Evolutionary conservation across 2,888 invertebrate genomes (phyloP).

Genomic region (Lasioglossum zephyrum): DNA sequence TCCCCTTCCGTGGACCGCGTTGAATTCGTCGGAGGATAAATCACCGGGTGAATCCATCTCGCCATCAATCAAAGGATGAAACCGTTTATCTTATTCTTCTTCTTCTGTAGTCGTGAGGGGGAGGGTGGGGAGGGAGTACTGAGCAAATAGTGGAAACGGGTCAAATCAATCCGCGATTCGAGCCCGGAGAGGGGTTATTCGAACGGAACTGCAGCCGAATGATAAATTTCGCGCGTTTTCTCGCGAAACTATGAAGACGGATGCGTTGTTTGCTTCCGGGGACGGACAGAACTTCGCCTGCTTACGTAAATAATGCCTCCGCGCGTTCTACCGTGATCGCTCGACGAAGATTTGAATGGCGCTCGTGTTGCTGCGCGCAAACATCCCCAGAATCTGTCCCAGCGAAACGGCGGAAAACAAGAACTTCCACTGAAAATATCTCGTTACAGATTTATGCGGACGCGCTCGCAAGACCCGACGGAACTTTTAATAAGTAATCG

Average conservation of each 20-base stretch:
- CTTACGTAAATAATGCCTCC: slow-evolving; percentile 54
- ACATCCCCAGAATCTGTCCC: background rate
- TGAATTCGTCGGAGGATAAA: slow-evolving; percentile 16
- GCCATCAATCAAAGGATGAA: slow-evolving; percentile 53
- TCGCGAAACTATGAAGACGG: slow-evolving; percentile 43
- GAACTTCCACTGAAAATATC: background rate
- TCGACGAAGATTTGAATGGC: slow-evolving; percentile 16
- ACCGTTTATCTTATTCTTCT: slow-evolving; percentile 47
- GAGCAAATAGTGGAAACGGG: slow-evolving; percentile 32
- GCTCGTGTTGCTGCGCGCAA: background rate
- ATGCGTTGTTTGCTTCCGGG: slow-evolving; percentile 54
- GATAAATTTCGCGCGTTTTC: slow-evolving; percentile 45
- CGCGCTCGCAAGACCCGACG: background rate
- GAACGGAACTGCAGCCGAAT: slow-evolving; percentile 3
- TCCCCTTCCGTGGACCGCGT: background rate
- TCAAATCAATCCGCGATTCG: slow-evolving; percentile 42
- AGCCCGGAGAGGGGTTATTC: background rate
- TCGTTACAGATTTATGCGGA: slow-evolving; percentile 8
- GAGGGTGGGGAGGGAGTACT: background rate
- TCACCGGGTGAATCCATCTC: slow-evolving; percentile 42
- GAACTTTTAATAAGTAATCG: background rate
- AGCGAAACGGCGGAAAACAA: background rate
- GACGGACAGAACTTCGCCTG: background rate
- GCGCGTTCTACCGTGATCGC: background rate
- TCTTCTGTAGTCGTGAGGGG: background rate